Evolutionary conservation across 2,797 vertebrate species (phyloP).

Genomic region (Poecilia velifera): DNA sequence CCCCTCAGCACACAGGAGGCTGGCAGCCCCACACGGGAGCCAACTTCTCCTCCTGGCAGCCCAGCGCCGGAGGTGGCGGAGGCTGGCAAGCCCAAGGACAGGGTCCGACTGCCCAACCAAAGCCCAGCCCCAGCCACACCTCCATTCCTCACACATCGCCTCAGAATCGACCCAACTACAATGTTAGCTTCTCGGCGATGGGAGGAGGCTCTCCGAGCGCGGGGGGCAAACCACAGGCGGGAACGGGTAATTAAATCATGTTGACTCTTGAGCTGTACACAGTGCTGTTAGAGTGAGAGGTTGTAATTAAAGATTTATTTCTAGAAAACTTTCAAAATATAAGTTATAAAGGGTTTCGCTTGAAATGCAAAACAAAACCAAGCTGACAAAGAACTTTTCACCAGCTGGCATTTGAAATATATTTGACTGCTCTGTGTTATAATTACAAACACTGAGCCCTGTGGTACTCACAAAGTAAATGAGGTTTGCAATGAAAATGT

Average conservation of each 20-base stretch:
- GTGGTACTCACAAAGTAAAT: neutral
- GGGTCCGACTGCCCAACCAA: constrained; percentile 64
- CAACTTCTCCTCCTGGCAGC: constrained; percentile 71
- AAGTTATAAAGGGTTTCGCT: neutral
- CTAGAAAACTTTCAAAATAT: neutral
- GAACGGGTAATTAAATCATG: constrained; percentile 79
- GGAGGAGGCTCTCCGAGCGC: constrained; percentile 83
- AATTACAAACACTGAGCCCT: neutral
- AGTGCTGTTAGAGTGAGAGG: neutral
- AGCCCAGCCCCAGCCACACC: constrained; percentile 79
- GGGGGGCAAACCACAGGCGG: constrained; percentile 80
- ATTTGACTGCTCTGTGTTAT: neutral
- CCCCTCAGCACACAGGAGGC: constrained; percentile 87
- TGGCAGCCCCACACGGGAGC: constrained; percentile 81
- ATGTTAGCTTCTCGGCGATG: constrained; percentile 89
- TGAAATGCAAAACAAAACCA: neutral
- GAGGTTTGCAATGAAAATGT: neutral
- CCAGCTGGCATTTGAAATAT: neutral
- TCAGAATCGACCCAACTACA: constrained; percentile 96
- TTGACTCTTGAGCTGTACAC: neutral
- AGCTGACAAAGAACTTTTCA: neutral
- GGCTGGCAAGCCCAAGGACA: constrained; percentile 76
- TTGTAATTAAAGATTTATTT: neutral
- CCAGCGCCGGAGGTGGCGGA: constrained; percentile 45
- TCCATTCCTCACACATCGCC: constrained; percentile 89